These are phyloP conservation scores for Ammodytes dubius DNA, from an alignment of 2,113 vertebrate genomes.

Conservation along the genomic window DNA sequence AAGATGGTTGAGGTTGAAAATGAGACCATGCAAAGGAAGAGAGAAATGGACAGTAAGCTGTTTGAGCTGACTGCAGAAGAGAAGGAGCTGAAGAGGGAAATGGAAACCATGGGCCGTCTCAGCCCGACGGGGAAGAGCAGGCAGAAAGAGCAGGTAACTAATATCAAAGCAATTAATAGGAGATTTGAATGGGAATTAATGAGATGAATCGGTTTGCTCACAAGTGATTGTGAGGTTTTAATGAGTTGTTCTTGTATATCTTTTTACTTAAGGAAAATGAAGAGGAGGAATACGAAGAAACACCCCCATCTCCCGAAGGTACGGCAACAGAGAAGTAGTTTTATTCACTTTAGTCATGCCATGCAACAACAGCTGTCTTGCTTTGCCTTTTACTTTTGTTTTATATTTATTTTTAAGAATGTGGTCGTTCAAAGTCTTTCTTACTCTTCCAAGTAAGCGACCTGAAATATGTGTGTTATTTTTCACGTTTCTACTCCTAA, in stretches of 20 bases:
- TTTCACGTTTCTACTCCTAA: too few species aligned
- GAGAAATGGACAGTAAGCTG: background rate
- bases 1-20: background rate
- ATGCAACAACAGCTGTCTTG: background rate
- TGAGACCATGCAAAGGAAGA: background rate
- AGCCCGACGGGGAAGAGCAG: background rate
- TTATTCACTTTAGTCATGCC: background rate
- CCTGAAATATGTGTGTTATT: too few species aligned
- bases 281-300: background rate
- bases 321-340: background rate
- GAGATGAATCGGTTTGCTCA: background rate
- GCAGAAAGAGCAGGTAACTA: background rate
- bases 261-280: conserved; percentile 12
- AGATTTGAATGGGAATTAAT: background rate
- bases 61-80: background rate
- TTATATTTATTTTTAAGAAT: too few species aligned
- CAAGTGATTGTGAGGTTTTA: background rate
- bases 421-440: too few species aligned
- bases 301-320: background rate
- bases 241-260: too few species aligned
- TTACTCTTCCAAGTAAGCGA: too few species aligned
- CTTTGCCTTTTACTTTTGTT: too few species aligned
- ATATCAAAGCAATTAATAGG: background rate
- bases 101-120: background rate
- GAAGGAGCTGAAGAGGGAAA: background rate